phyloP scores from a whole-genome alignment of 2,113 vertebrate species.

The Nettapus auritus region DNA sequence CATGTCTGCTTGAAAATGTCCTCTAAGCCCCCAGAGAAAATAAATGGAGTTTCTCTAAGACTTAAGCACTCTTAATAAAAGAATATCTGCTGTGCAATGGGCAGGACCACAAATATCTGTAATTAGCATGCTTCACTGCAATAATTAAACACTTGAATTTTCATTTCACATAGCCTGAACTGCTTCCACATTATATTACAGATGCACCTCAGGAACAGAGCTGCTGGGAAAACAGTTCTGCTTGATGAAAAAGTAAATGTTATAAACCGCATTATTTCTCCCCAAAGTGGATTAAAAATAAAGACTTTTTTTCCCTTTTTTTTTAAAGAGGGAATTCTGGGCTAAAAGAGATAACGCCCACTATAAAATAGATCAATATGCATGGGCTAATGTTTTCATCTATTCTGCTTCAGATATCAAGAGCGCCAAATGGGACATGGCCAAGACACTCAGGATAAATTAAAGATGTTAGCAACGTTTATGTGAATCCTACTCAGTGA shows the following conservation, averaged over 20 bases:
- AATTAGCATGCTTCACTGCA: neutral
- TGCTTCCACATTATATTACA: neutral
- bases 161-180: neutral
- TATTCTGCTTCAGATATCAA: neutral
- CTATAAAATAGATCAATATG: neutral
- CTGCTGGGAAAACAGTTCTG: neutral
- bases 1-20: conserved; percentile 1
- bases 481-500: accelerated
- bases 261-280: neutral
- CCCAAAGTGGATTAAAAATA: neutral
- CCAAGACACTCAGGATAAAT: neutral
- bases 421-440: accelerated
- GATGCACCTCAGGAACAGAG: neutral
- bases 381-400: neutral
- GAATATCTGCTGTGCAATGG: neutral
- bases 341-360: neutral
- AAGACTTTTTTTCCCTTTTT: neutral
- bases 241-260: neutral
- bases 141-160: conserved; percentile 20
- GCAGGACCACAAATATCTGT: neutral
- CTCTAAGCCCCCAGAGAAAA: conserved; percentile 17
- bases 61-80: neutral
- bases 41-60: conserved; percentile 37
- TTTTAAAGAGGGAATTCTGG: neutral
- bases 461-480: neutral